Evolutionary conservation across 2,888 invertebrate species (phyloP), one percentile per base, ranked within the genome.

Genomic region (Protula sp.): DNA sequence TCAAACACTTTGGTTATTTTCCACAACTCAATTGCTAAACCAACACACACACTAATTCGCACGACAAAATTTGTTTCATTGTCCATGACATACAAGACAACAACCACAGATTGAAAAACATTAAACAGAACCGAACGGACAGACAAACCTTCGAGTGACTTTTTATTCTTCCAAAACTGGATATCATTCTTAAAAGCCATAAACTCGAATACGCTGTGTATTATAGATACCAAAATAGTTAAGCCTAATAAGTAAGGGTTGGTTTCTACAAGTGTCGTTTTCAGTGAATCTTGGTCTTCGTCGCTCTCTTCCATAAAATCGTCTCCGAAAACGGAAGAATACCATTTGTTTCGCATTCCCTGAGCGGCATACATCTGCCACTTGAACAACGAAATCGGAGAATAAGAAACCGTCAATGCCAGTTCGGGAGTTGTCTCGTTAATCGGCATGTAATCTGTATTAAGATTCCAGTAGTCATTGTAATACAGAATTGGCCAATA

Each of bases 171-270:
- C 99, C 99, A 99, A 81, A 99, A 99, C 82, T 99, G 99, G 74
- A 99, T 99, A 87, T 87, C 99, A 84, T 99, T 99, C 84, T 99
- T 99, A 82, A 99, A 99, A 50, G 99, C 99, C 59, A 99, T 85
- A 70, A 99, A 87, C 82, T 99, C 99, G 84, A 99, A 99, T 65
- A 99, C 87, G 60, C 94, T 97, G 83, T 99, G 99, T 26, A 99
- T 84, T 60, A 99, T 87, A 0, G 98, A 97, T 0, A 99, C 89
- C 57, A 88, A 85, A 63, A 97, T 87, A 1, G 99, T 99, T 58
- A 97, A 80, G 2, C 87, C 97, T 47, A 99, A 84, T 38, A 99
- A 85, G 77, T 95, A 94, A 0, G 97, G 94, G 76, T 94, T 98
- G 1, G 99, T 99, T 75, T 99, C 99, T 62, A 99, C 82, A 59